These are phyloP conservation scores for Chrysina gloriosa DNA, from an alignment of 2,888 invertebrate genomes.

Conservation along the genomic window DNA sequence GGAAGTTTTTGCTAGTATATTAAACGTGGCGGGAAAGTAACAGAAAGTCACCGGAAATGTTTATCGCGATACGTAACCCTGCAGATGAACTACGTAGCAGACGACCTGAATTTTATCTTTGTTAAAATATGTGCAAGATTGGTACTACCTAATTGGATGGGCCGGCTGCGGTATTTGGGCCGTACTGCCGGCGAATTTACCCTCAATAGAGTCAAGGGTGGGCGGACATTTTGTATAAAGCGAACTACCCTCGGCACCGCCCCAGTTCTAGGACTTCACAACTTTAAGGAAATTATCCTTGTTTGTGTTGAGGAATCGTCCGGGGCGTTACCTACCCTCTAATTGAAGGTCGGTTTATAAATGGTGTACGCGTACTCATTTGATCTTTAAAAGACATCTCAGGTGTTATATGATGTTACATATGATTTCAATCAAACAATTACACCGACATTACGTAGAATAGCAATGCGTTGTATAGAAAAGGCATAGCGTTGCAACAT, in stretches of 20 bases:
- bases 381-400: too few relatives aligned
- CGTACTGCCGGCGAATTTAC: constrained; percentile 36
- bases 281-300: not conserved
- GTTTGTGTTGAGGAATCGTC: too few relatives aligned
- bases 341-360: too few relatives aligned
- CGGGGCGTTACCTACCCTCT: too few relatives aligned
- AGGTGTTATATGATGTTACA: too few relatives aligned
- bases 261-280: constrained; percentile 25
- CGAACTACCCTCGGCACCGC: constrained; percentile 39
- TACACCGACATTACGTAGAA: too few relatives aligned
- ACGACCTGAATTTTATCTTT: constrained; percentile 14
- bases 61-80: constrained; percentile 26
- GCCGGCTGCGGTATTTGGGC: constrained; percentile 35
- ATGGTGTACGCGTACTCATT: too few relatives aligned
- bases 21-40: constrained; percentile 11
- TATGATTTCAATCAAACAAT: too few relatives aligned
- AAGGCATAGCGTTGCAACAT: too few relatives aligned
- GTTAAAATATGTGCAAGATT: constrained; percentile 9
- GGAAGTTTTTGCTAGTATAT: not conserved
- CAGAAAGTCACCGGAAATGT: constrained; percentile 39
- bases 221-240: constrained; percentile 38
- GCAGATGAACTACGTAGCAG: constrained; percentile 17
- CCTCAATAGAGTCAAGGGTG: constrained; percentile 38
- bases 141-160: constrained; percentile 40
- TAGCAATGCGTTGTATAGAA: too few relatives aligned